phyloP scores from a whole-genome alignment of 2,888 invertebrate species.

The Tetragonula carbonaria region DNA sequence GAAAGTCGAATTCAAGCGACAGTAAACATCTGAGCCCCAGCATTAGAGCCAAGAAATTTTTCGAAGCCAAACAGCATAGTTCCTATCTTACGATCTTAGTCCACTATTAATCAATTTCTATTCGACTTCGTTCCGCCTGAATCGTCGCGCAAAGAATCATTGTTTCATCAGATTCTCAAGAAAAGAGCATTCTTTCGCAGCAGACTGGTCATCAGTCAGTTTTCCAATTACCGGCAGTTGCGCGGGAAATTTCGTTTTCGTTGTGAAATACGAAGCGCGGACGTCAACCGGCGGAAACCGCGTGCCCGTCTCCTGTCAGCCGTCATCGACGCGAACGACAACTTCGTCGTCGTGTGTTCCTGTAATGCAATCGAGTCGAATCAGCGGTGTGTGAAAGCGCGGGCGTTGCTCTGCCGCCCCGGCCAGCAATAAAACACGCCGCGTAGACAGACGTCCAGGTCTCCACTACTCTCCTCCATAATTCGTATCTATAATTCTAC shows the following conservation, averaged over 20 bases:
- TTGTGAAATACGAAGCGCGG: constrained; percentile 31
- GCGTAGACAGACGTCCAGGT: not conserved
- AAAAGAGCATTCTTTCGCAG: not conserved
- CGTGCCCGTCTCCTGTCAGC: constrained; percentile 53
- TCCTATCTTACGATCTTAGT: too few relatives aligned
- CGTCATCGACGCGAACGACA: constrained; percentile 61
- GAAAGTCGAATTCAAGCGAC: too few relatives aligned
- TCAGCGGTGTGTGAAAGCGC: constrained; percentile 46
- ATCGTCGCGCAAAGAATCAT: too few relatives aligned
- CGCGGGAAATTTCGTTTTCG: constrained; percentile 42
- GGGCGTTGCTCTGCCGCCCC: constrained; percentile 7
- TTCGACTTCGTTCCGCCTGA: too few relatives aligned
- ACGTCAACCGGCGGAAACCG: constrained; percentile 1
- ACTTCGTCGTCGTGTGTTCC: constrained; percentile 45
- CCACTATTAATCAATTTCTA: too few relatives aligned
- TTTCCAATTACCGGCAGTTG: constrained; percentile 58
- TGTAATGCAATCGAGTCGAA: constrained; percentile 54
- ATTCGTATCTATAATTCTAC: not conserved
- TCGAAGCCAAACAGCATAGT: too few relatives aligned
- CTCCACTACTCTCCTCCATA: not conserved
- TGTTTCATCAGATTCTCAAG: not conserved
- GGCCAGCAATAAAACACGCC: constrained; percentile 40
- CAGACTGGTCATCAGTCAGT: not conserved
- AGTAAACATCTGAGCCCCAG: too few relatives aligned
- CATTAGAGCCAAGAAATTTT: too few relatives aligned